phyloP scores from a whole-genome alignment of 2,797 vertebrate species.

The Enteromius viviparus region DNA sequence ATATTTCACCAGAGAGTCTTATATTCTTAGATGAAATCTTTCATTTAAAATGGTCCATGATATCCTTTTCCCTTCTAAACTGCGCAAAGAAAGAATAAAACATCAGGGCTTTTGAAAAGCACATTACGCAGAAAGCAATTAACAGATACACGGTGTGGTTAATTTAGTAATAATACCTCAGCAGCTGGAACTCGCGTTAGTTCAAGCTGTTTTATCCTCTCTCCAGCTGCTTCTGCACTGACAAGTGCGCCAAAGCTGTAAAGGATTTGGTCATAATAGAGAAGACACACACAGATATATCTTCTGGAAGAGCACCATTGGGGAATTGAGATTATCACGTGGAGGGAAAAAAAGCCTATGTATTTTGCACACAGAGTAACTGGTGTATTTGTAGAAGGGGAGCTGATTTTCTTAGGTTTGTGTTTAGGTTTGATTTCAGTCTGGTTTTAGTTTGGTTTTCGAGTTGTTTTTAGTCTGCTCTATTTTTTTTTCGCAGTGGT shows the following conservation, averaged over 20 bases:
- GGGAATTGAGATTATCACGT: conserved; percentile 74
- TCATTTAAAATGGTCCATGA: conserved; percentile 77
- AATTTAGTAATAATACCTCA: conserved; percentile 83
- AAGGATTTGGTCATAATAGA: conserved; percentile 81
- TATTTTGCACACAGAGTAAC: conserved; percentile 63
- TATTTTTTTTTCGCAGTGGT: conserved; percentile 62
- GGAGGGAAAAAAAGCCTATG: conserved; percentile 63
- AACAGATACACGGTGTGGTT: conserved; percentile 80
- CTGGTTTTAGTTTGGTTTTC: conserved; percentile 41
- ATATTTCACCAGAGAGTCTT: conserved; percentile 82
- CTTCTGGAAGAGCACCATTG: conserved; percentile 67
- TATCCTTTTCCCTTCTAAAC: conserved; percentile 70
- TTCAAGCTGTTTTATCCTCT: conserved; percentile 78
- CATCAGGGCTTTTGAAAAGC: conserved; percentile 76
- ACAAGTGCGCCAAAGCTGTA: conserved; percentile 77
- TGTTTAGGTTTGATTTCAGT: conserved; percentile 42
- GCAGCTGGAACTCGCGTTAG: conserved; percentile 77
- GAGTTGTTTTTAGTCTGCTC: conserved; percentile 38
- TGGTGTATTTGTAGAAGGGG: conserved; percentile 60
- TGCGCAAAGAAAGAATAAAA: conserved; percentile 74
- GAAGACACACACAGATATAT: conserved; percentile 77
- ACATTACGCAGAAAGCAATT: conserved; percentile 85
- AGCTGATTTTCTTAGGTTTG: conserved; percentile 68
- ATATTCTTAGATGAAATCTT: conserved; percentile 63
- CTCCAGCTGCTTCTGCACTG: conserved; percentile 78